These are phyloP conservation scores for Yponomeuta malinellus DNA, from an alignment of 2,888 invertebrate species.

Conservation along the genomic window DNA sequence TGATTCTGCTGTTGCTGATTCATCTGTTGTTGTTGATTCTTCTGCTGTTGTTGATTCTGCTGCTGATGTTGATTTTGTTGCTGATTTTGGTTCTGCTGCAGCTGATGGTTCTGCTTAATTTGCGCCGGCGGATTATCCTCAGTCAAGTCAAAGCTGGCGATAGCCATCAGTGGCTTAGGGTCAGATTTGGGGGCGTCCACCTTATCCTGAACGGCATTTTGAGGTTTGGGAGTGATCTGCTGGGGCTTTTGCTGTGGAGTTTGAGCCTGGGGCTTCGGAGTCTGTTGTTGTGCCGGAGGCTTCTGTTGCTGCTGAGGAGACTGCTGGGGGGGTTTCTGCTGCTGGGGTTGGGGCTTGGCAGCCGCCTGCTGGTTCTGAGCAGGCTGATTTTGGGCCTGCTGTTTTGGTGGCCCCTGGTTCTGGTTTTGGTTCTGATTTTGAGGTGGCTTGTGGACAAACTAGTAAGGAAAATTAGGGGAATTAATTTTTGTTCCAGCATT, in stretches of 20 bases:
- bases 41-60: no score
- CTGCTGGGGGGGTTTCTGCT: slow-evolving; percentile 24
- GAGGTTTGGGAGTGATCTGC: slow-evolving; percentile 20
- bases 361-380: slow-evolving; percentile 22
- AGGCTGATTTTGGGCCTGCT: background rate
- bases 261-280: slow-evolving; percentile 22
- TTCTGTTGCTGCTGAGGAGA: slow-evolving; percentile 23
- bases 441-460: background rate
- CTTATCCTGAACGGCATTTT: slow-evolving; percentile 17
- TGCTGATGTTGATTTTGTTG: no score
- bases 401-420: background rate
- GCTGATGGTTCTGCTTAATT: slow-evolving; percentile 15
- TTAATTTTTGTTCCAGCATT: background rate
- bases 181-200: slow-evolving; percentile 11
- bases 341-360: slow-evolving; percentile 26
- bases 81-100: slow-evolving; percentile 35
- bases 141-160: background rate
- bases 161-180: background rate
- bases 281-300: slow-evolving; percentile 25
- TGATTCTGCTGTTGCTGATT: no score
- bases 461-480: background rate
- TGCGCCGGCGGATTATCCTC: background rate
- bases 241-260: slow-evolving; percentile 26
- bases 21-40: no score
- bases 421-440: slow-evolving; percentile 8